A percentile compares a stretch with the other conserved stretches of the same genome.
These are phyloP conservation scores for Pachydiplax longipennis DNA, from an alignment of 2,888 invertebrate species.

Conservation along the genomic window DNA sequence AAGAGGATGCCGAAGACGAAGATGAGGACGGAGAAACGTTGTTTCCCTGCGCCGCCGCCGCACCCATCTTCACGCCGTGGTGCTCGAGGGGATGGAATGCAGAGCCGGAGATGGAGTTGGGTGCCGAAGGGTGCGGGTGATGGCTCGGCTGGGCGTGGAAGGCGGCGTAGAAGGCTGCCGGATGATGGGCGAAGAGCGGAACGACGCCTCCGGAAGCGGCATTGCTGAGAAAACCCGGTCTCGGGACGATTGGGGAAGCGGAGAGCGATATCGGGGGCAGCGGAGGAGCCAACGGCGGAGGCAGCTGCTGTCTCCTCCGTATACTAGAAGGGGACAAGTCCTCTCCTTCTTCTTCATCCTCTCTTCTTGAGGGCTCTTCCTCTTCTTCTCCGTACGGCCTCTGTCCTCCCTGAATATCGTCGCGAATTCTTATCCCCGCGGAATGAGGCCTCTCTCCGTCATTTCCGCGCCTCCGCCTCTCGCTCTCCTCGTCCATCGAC, in stretches of 20 bases:
- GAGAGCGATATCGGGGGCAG: slow-evolving; percentile 26
- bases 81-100: slow-evolving; percentile 43
- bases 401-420: slow-evolving; percentile 54
- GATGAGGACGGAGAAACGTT: slow-evolving; percentile 32
- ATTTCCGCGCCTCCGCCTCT: slow-evolving; percentile 55
- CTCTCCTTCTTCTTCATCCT: slow-evolving; percentile 66
- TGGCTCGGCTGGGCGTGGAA: neutral
- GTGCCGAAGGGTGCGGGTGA: neutral
- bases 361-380: slow-evolving; percentile 61
- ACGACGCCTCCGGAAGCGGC: neutral
- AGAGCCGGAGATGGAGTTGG: slow-evolving; percentile 1
- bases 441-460: slow-evolving; percentile 54
- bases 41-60: neutral
- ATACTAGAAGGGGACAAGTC: slow-evolving; percentile 67
- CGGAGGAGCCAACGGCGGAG: neutral
- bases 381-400: slow-evolving; percentile 56
- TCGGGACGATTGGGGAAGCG: slow-evolving; percentile 57
- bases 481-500: slow-evolving; percentile 56
- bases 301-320: slow-evolving; percentile 20
- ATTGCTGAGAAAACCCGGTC: slow-evolving; percentile 58
- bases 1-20: slow-evolving; percentile 57
- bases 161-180: slow-evolving; percentile 27
- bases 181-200: slow-evolving; percentile 37
- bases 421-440: slow-evolving; percentile 50
- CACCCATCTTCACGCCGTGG: neutral